Conservation (phyloP, 2,113 vertebrate genomes). For the Spea bombifrons region DNA sequence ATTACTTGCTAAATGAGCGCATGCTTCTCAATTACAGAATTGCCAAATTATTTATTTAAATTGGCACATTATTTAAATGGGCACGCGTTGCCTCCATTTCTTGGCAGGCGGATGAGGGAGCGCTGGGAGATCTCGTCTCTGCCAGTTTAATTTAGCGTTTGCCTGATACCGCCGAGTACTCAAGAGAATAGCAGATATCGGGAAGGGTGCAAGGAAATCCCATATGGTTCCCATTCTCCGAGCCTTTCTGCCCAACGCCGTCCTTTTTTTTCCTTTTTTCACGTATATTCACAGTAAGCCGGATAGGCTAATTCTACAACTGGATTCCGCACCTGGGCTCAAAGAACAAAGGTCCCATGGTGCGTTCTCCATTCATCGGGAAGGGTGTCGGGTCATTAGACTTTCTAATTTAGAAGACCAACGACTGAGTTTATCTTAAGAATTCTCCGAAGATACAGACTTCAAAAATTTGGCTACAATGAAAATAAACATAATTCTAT, state of each 20-base stretch:
- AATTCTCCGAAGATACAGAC: too few species aligned
- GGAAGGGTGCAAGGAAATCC: neutral
- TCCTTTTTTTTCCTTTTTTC: neutral
- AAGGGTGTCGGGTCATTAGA: too few species aligned
- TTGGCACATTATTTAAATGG: conserved; percentile 46
- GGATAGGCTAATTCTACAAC: neutral
- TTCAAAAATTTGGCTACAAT: too few species aligned
- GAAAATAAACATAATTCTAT: too few species aligned
- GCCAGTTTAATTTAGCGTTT: neutral
- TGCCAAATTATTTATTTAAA: conserved; percentile 46
- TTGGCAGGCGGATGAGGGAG: conserved; percentile 38
- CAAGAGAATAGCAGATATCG: conserved; percentile 7
- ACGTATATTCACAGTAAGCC: neutral
- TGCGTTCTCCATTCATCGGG: too few species aligned
- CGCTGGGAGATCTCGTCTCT: conserved; percentile 3
- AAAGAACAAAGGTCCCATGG: too few species aligned
- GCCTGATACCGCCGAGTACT: neutral
- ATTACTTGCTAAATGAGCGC: conserved; percentile 43
- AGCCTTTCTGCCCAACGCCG: neutral
- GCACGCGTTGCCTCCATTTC: conserved; percentile 20
- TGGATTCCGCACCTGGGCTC: too few species aligned
- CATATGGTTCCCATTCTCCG: neutral
- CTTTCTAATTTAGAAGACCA: too few species aligned
- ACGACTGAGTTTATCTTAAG: too few species aligned
- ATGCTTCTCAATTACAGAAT: conserved; percentile 28